Percentiles rank a stretch among this genome's conserved stretches.
phyloP scores from a whole-genome alignment of 2,888 invertebrate species.

The Papilio demoleus region DNA sequence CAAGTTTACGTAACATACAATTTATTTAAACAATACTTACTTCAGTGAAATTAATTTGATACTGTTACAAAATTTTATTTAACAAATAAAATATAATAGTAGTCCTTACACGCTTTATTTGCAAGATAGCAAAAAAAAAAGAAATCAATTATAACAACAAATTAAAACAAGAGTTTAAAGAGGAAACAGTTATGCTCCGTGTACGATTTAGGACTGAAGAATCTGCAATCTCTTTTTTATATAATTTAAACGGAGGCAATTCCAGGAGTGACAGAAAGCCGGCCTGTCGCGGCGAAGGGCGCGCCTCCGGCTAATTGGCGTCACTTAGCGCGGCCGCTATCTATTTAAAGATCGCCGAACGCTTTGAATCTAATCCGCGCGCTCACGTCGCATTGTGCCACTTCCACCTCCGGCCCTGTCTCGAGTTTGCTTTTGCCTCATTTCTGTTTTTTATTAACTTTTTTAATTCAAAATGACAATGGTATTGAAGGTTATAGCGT shows the following conservation, averaged over 20 bases:
- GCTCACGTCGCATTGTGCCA: constrained; percentile 49
- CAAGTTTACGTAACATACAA: too few relatives aligned
- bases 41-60: too few relatives aligned
- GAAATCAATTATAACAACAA: too few relatives aligned
- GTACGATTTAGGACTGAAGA: neutral
- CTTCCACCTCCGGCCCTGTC: constrained; percentile 47
- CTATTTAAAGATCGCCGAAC: constrained; percentile 46
- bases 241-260: constrained; percentile 33
- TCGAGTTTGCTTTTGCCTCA: neutral
- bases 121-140: too few relatives aligned
- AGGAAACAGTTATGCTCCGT: neutral
- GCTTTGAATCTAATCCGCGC: constrained; percentile 48
- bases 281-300: constrained; percentile 52
- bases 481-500: neutral
- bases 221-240: constrained; percentile 3
- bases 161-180: neutral
- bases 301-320: constrained; percentile 59
- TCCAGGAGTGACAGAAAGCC: constrained; percentile 36
- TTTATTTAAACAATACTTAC: too few relatives aligned
- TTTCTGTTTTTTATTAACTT: constrained; percentile 11
- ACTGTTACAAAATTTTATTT: too few relatives aligned
- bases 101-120: too few relatives aligned
- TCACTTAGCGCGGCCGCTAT: constrained; percentile 56
- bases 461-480: constrained; percentile 13
- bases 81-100: too few relatives aligned